Evolutionary conservation across 2,888 invertebrate genomes (phyloP).

Genomic region (Siphonodentalium dalli): DNA sequence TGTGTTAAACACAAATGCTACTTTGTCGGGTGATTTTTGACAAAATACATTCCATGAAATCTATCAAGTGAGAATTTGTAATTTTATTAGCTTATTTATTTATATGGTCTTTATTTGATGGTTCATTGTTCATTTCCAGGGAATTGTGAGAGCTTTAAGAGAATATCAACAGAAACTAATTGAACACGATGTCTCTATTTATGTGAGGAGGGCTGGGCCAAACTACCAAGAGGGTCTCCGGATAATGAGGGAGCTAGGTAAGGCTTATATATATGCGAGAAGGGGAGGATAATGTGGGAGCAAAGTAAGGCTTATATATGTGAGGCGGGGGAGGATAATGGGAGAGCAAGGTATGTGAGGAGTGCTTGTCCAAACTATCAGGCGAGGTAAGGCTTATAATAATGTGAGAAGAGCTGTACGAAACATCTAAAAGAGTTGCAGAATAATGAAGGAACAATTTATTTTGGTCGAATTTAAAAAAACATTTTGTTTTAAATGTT

Average conservation of each 20-base stretch:
- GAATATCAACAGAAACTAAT: conserved; percentile 89
- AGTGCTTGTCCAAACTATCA: background rate
- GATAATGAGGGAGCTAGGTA: conserved; percentile 86
- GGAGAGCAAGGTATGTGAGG: background rate
- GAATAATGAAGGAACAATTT: no score
- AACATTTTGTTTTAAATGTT: no score
- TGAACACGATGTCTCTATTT: conserved; percentile 91
- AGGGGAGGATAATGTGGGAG: no score
- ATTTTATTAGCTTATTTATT: background rate
- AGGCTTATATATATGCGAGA: conserved; percentile 2
- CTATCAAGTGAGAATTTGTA: background rate
- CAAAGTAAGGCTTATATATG: no score
- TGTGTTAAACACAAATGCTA: no score
- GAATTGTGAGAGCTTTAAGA: conserved; percentile 94
- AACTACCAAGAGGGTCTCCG: conserved; percentile 98
- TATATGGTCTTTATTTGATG: background rate
- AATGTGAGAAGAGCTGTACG: no score
- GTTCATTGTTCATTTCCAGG: conserved; percentile 65
- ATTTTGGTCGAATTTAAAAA: no score
- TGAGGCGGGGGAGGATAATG: no score
- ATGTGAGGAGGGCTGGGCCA: conserved; percentile 95
- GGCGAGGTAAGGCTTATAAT: no score
- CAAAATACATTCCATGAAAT: no score
- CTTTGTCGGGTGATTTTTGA: no score
- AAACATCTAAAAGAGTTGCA: no score